A percentile compares a stretch with the other conserved stretches of the same genome.
Evolutionary conservation across 92 coral and sea anemone species (phyloP).

Genomic region (Zoanthus sociatus): DNA sequence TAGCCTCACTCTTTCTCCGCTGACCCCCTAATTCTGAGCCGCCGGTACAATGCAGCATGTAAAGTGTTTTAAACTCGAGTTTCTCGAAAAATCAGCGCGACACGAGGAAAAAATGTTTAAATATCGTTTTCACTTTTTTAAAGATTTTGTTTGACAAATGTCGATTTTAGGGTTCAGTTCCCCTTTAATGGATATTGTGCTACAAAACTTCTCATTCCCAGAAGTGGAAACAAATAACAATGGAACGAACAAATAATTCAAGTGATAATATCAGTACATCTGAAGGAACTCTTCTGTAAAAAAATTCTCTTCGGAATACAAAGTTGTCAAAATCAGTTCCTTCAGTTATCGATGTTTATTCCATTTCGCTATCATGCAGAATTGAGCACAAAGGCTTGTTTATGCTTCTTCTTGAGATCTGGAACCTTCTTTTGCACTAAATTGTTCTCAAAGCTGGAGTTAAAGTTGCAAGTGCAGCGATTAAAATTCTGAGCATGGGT

Average conservation of each 20-base stretch:
- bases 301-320: neutral
- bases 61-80: too few species aligned
- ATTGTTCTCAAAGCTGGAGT: neutral
- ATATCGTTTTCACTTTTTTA: too few species aligned
- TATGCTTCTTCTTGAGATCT: neutral
- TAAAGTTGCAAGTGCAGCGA: neutral
- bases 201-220: neutral
- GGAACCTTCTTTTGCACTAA: neutral
- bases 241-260: neutral
- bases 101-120: too few species aligned
- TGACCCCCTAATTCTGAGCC: too few species aligned
- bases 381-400: neutral
- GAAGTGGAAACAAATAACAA: neutral
- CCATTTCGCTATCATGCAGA: neutral
- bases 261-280: neutral
- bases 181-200: neutral
- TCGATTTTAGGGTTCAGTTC: too few species aligned
- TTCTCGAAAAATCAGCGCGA: too few species aligned
- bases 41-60: too few species aligned
- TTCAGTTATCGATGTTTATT: neutral
- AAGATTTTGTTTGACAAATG: too few species aligned
- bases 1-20: too few species aligned
- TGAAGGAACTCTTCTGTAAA: neutral
- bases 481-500: neutral
- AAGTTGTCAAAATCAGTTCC: too few species aligned